These are phyloP conservation scores for Helicoverpa zea DNA, from an alignment of 1,140 invertebrate species.

Conservation along the genomic window DNA sequence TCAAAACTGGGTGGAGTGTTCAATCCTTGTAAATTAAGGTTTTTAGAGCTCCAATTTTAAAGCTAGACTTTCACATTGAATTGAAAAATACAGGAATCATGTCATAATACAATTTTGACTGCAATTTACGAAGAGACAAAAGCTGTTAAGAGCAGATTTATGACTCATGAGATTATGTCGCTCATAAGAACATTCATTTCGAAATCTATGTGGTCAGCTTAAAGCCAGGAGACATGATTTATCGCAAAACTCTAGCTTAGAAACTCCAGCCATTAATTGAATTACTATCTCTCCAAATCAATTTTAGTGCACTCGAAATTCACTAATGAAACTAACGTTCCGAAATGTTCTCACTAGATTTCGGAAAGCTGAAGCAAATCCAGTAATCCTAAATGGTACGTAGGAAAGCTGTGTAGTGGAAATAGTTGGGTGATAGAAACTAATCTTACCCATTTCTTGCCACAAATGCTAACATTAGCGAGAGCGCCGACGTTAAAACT, in stretches of 20 bases:
- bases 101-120: not conserved
- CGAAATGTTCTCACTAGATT: not conserved
- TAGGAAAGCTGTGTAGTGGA: not conserved
- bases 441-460: not conserved
- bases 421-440: not conserved
- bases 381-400: not conserved
- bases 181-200: no score
- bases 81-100: no score
- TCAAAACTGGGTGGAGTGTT: not conserved
- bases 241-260: not conserved
- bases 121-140: not conserved
- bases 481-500: not conserved
- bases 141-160: not conserved
- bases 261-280: constrained; percentile 3
- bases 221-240: not conserved
- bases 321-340: constrained; percentile 3
- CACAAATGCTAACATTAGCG: constrained; percentile 1
- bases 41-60: no score
- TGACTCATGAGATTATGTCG: not conserved
- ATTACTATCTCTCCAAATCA: constrained; percentile 6
- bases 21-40: not conserved
- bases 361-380: not conserved
- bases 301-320: constrained; percentile 6
- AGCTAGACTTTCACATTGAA: no score
- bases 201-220: no score